Evolutionary conservation across 1,140 invertebrate genomes (phyloP), one percentile per base, ranked within the genome.

Genomic region (Hylaeus anthracinus): DNA sequence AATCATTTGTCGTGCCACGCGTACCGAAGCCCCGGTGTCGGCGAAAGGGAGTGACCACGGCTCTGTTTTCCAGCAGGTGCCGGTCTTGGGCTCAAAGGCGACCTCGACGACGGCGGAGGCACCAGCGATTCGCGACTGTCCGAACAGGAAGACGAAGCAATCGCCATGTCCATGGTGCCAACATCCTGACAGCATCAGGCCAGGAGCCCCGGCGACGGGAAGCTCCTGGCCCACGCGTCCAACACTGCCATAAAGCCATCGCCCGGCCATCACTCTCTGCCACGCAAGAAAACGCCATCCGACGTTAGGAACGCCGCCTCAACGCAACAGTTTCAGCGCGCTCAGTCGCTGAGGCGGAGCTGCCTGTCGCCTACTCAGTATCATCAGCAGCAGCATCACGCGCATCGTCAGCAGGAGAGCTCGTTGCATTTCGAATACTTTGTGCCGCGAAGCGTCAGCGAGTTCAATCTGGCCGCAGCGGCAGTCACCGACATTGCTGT

Each of bases 391-490:
- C 87, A 86, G 73, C 85, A 86, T 41, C 83, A 85, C 58, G 80
- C 81, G n/a, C 86, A 89, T 8, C 79, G 86, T 81, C 91, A 92
- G 56, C 90, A 92, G 10, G 95, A 96, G 82, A 83, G 86, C 58
- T 87, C 96, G 69, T 92, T 95, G 48, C 95, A 96, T 72, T 95
- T 97, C 60, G 97, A 97, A 88, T 97, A 97, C 89, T 97, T 97
- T 91, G 96, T 97, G 72, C 97, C 97, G 64, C 94, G 97, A 73
- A 97, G 96, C 92, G 94, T 97, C 43, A 97, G 96, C 90, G 97
- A 97, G 89, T 97, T 97, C 85, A 96, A 97, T 90, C 88, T 97
- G 51, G 95, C 96, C 1, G 91, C 95, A 0, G 94, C 95, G 0
- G 94, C 94, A 2, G 94, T 95, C 48, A 91, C 90, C 9, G 92